Conservation (phyloP, 2,113 vertebrate genomes). For the Holacanthus passer region DNA sequence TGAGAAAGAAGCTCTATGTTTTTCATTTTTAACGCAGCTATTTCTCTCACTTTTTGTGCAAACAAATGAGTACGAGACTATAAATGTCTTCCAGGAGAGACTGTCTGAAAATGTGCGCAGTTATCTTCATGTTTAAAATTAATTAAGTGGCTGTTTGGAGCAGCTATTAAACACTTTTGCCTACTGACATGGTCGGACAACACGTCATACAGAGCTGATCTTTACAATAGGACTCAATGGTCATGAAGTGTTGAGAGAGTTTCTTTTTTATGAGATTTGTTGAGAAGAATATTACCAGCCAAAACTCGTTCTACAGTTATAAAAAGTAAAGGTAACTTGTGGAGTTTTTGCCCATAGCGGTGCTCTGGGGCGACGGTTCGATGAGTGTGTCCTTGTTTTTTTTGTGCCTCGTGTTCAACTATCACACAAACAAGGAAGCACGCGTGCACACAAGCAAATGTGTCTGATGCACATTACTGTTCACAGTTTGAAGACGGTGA, state of each 20-base stretch:
- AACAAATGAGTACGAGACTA: background rate
- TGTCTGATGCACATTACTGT: background rate
- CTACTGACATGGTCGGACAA: no score
- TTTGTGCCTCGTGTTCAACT: background rate
- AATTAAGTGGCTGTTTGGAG: no score
- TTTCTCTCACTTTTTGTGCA: background rate
- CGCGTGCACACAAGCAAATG: background rate
- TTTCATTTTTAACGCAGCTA: background rate
- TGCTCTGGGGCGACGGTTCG: background rate
- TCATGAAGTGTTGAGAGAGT: background rate
- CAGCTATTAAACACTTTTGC: no score
- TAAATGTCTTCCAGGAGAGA: background rate
- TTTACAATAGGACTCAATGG: no score
- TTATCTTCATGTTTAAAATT: background rate
- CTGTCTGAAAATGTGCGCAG: background rate
- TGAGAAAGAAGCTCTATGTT: background rate
- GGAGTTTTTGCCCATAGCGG: background rate
- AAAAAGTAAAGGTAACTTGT: background rate
- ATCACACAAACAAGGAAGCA: background rate
- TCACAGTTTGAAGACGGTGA: background rate
- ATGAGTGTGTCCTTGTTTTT: background rate
- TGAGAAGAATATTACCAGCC: background rate
- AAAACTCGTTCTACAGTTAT: background rate
- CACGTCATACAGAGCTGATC: no score
- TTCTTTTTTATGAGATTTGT: background rate